Conservation (phyloP, 2,113 vertebrate genomes). For the human region DNA sequence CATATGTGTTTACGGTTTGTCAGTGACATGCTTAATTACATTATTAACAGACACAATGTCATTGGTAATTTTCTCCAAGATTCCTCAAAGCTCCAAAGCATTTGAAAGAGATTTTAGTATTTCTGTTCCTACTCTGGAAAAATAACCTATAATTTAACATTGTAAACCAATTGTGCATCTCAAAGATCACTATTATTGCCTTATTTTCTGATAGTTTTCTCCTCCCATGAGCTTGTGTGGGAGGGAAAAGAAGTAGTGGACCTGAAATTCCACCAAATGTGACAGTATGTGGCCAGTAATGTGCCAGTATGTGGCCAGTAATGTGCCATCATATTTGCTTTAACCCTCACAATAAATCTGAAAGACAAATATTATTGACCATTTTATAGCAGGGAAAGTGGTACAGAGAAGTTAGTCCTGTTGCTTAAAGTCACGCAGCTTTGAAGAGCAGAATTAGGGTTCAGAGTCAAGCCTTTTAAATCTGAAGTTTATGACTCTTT, state of each 20-base stretch:
- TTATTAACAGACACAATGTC: neutral
- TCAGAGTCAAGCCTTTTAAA: neutral
- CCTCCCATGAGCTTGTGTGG: neutral
- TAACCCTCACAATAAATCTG: neutral
- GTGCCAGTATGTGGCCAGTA: neutral
- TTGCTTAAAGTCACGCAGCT: neutral
- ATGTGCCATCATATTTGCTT: neutral
- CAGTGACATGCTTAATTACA: neutral
- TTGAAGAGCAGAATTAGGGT: neutral
- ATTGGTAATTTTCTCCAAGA: neutral
- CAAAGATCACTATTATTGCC: neutral
- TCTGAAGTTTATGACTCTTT: slow-evolving; percentile 29
- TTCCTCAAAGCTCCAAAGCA: neutral
- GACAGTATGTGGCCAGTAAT: neutral
- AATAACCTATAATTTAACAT: neutral
- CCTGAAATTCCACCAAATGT: neutral
- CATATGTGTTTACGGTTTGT: neutral
- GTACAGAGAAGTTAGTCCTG: neutral
- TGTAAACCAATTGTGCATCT: neutral
- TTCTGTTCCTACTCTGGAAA: neutral
- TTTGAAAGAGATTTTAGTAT: neutral
- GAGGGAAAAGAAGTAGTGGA: neutral
- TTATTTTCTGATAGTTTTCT: neutral
- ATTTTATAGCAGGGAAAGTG: neutral
- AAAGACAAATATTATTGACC: neutral